These are phyloP conservation scores for Trematocara nigrifrons DNA, from an alignment of 2,113 vertebrate species.

Conservation along the genomic window DNA sequence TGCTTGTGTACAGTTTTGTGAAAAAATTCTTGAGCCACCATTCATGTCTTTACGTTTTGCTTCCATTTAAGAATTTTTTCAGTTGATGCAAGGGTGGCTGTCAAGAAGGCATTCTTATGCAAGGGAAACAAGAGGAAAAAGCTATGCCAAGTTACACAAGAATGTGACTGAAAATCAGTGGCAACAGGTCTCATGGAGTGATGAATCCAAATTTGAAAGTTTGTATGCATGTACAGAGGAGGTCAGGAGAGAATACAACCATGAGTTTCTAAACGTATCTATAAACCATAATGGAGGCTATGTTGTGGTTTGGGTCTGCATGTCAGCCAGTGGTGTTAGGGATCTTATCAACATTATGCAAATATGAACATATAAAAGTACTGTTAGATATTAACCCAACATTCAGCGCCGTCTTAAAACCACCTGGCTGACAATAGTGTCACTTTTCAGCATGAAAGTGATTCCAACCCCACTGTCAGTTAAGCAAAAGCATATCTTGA, in stretches of 20 bases:
- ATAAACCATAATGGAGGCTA: background rate
- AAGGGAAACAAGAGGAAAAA: background rate
- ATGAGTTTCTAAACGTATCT: background rate
- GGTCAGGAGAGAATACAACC: background rate
- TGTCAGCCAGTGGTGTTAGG: background rate
- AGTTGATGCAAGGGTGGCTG: background rate
- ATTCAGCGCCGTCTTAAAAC: fast-evolving
- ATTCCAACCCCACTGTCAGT: background rate
- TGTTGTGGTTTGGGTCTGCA: background rate
- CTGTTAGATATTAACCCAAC: background rate
- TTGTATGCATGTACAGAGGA: background rate
- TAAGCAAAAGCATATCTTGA: background rate
- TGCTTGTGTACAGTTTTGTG: background rate
- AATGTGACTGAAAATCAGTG: background rate
- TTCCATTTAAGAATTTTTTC: background rate
- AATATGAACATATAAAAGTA: background rate
- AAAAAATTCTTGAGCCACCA: background rate
- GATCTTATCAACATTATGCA: background rate
- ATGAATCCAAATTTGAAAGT: background rate
- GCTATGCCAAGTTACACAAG: background rate
- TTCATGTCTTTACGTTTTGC: background rate
- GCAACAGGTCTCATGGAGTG: background rate
- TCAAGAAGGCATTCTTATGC: background rate
- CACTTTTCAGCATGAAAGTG: background rate
- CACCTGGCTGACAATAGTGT: background rate